A percentile compares a stretch with the other conserved stretches of the same genome.
These are phyloP conservation scores for Glyptemys insculpta DNA, from an alignment of 2,797 vertebrate species.

Conservation along the genomic window DNA sequence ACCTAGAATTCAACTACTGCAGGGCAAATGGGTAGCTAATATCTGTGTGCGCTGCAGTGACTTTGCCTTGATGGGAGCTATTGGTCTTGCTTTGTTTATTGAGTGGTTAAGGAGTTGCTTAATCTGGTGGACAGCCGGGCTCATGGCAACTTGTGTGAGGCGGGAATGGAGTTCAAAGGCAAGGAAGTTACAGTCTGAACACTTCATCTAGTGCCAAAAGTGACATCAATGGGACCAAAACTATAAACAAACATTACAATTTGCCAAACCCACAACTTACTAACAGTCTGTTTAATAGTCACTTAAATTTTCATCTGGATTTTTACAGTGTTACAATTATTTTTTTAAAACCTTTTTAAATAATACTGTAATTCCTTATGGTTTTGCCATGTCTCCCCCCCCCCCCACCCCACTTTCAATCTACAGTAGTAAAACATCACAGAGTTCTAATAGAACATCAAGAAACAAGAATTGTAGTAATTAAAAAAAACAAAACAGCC, in stretches of 20 bases:
- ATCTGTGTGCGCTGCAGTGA: fast-evolving
- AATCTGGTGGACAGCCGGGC: slow-evolving; percentile 12
- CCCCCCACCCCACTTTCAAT: slow-evolving; percentile 66
- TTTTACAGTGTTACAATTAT: slow-evolving; percentile 77
- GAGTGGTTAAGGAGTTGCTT: neutral
- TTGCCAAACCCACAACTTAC: slow-evolving; percentile 71
- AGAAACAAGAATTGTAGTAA: slow-evolving; percentile 72
- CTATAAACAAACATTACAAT: slow-evolving; percentile 61
- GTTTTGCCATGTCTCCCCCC: slow-evolving; percentile 56
- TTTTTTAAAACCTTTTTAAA: slow-evolving; percentile 63
- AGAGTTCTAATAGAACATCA: slow-evolving; percentile 79
- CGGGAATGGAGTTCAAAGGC: neutral
- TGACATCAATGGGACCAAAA: slow-evolving; percentile 57
- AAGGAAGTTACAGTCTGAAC: neutral
- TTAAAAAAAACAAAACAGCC: slow-evolving; percentile 49
- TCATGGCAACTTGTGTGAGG: slow-evolving; percentile 44
- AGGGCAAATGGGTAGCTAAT: neutral
- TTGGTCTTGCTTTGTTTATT: fast-evolving
- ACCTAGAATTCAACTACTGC: neutral
- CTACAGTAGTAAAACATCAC: slow-evolving; percentile 76
- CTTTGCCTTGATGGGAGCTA: fast-evolving
- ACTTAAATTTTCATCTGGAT: slow-evolving; percentile 74
- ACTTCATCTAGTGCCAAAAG: slow-evolving; percentile 33
- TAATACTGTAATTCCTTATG: slow-evolving; percentile 72
- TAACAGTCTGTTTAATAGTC: slow-evolving; percentile 83